Base-by-base conservation (phyloP, 2,888 invertebrate species). In the Stenchaetothrips biformis region DNA sequence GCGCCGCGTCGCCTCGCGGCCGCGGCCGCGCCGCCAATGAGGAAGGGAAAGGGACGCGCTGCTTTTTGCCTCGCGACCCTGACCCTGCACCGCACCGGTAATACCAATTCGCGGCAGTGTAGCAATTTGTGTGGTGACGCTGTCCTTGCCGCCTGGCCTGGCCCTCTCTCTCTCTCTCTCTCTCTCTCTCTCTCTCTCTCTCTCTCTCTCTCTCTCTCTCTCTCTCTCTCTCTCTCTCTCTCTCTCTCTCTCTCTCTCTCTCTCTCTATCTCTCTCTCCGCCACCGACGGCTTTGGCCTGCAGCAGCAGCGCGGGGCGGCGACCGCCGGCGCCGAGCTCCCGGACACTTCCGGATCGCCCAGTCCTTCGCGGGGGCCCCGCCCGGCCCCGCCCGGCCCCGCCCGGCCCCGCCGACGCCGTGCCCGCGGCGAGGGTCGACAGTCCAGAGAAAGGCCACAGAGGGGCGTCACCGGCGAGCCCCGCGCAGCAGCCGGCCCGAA, bases 341-440 rank as follows among this genome's bases (percentile, higher is more conserved):
- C n/a, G n/a, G n/a, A n/a, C n/a, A n/a, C n/a, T n/a, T n/a, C n/a
- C n/a, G n/a, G n/a, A n/a, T n/a, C n/a, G n/a, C n/a, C n/a, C n/a
- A n/a, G n/a, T n/a, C n/a, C n/a, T n/a, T n/a, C 53, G 53, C 53
- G 13, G 53, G 13, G 2, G 53, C 53, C 2, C 53, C 53, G 2
- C 53, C 2, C 53, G 13, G 53, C 53, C 7, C 2, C 53, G 53
- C 53, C 53, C 53, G 87, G 87, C 87, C 87, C 87, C 86, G 86
- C 87, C 86, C 87, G 86, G 87, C 86, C 87, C 87, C 87, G 87
- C 87, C 86, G 86, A 84, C 87, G 88, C 86, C n/a, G n/a, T n/a
- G n/a, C n/a, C n/a, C n/a, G n/a, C n/a, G n/a, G n/a, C n/a, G n/a
- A n/a, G n/a, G n/a, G n/a, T n/a, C n/a, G n/a, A n/a, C n/a, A n/a